These are phyloP conservation scores for Sphinx pinastri DNA, from an alignment of 2,888 invertebrate species.

Conservation along the genomic window DNA sequence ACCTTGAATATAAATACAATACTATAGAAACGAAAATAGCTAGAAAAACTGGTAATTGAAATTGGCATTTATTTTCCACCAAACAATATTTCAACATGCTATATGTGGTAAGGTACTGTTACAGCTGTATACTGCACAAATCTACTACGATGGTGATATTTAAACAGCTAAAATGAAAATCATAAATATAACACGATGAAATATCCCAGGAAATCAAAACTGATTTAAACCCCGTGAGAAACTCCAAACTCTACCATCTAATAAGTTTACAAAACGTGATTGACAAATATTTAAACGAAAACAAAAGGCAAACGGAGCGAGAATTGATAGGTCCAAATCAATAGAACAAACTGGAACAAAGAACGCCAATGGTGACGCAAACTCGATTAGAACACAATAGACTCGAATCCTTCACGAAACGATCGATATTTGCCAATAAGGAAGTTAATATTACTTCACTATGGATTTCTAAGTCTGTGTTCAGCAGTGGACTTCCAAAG, in stretches of 20 bases:
- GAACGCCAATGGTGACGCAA: slow-evolving; percentile 11
- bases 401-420: background rate
- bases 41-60: too few species aligned
- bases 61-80: too few species aligned
- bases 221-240: background rate
- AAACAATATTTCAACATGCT: too few species aligned
- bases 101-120: too few species aligned
- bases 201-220: background rate
- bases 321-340: slow-evolving; percentile 16
- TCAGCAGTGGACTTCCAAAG: too few species aligned
- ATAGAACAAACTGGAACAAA: slow-evolving; percentile 8
- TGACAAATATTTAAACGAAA: slow-evolving; percentile 7
- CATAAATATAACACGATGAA: too few species aligned
- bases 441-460: background rate
- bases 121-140: too few species aligned
- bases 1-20: background rate
- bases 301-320: slow-evolving; percentile 23
- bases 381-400: slow-evolving; percentile 10
- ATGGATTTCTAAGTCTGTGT: too few species aligned
- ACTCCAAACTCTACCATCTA: background rate
- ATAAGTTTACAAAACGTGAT: slow-evolving; percentile 13
- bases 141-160: too few species aligned
- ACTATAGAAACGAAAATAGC: too few species aligned
- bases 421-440: background rate
- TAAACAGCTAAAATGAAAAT: too few species aligned